These are phyloP conservation scores for Gyrodactylus bullatarudis DNA, from an alignment of 1,140 invertebrate genomes.

Conservation along the genomic window DNA sequence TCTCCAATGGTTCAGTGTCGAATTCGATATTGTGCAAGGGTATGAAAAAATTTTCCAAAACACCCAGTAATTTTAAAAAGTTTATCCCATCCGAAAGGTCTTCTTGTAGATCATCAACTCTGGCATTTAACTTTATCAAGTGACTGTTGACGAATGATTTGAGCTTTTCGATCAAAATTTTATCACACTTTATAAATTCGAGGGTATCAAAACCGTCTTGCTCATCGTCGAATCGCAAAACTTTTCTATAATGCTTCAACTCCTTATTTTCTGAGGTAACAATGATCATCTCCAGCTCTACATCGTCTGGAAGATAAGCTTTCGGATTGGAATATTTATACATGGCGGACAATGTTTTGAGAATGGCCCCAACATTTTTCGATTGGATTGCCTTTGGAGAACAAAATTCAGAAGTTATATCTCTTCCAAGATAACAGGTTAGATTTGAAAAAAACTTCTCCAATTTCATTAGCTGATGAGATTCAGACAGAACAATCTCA, in stretches of 20 bases:
- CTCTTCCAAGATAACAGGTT: not conserved
- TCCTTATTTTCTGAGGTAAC: not conserved
- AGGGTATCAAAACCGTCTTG: not conserved
- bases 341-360: not conserved
- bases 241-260: not conserved
- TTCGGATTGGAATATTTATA: not conserved
- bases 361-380: not conserved
- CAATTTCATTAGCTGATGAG: not conserved
- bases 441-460: not conserved
- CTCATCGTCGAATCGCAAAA: not conserved
- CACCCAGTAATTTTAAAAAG: not conserved
- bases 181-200: not conserved
- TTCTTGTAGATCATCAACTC: not conserved
- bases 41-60: not conserved
- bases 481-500: slow-evolving; percentile 92
- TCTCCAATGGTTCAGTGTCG: not conserved
- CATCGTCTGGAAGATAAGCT: not conserved
- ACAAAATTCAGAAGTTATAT: not conserved
- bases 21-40: not conserved
- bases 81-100: not conserved
- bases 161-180: not conserved
- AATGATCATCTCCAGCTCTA: not conserved
- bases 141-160: not conserved
- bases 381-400: not conserved
- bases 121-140: not conserved